Base-by-base conservation (phyloP, 2,113 vertebrate species). In the Triplophysa siluroides region DNA sequence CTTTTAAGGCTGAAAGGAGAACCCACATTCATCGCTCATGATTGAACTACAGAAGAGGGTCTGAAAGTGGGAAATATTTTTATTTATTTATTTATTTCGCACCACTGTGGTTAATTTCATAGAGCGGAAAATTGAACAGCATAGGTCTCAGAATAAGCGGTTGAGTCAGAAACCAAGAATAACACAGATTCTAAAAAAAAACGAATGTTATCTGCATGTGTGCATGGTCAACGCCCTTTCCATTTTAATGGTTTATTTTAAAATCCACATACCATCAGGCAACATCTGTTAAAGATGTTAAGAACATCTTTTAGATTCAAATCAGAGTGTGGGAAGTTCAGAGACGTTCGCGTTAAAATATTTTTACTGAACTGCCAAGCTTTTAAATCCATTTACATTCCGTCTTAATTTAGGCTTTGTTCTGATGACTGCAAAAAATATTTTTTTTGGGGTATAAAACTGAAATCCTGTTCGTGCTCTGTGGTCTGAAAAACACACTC, bases 71-170 rank as follows among this genome's bases (percentile, higher is more conserved):
- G 14, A 45, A 45, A 45, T 0, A n/a, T n/a, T n/a, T n/a, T n/a
- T n/a, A n/a, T n/a, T n/a, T n/a, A n/a, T n/a, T n/a, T n/a, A n/a
- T n/a, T 23, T 76, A 63, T 75, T 74, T 62, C 16, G 8, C 58
- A 26, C 33, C 29, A 60, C 70, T 63, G 21, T 47, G 72, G 58
- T 62, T 62, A 54, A 75, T 76, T 63, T 50, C 19, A 50, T 63
- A 38, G 45, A 76, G 73, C 73, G 0, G 60, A 76, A 76, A 76
- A 76, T 76, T 29, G 16, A 76, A 76, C 11, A 58, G 8, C 24
- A 18, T 29, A 50, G 19, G 73, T 41, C 47, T 63, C 21, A 63
- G 41, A 76, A 76, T 63, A 63, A 76, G 41, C 11, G 38, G 45
- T 76, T 29, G 6, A 61, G 71, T 43, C 33, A 7, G 38, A 63